Percentiles rank a stretch among this genome's conserved stretches.
phyloP scores from a whole-genome alignment of 2,113 vertebrate species.

The Nestor notabilis region DNA sequence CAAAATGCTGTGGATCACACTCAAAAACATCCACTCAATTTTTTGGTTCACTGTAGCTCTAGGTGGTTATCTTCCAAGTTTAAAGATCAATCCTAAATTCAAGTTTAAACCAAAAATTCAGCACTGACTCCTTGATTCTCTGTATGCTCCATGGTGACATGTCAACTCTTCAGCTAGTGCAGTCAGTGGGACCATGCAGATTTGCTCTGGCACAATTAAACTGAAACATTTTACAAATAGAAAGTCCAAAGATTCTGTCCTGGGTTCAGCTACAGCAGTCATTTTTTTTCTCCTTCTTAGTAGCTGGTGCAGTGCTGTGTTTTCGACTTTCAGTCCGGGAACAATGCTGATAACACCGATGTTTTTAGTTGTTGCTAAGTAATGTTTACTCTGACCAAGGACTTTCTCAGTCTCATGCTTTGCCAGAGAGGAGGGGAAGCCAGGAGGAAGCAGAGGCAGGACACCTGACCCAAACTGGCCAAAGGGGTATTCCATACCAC shows the following conservation, averaged over 20 bases:
- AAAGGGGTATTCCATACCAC: too few relatives aligned
- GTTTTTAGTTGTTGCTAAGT: too few relatives aligned
- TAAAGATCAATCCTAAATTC: background rate
- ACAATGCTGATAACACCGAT: too few relatives aligned
- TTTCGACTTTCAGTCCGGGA: too few relatives aligned
- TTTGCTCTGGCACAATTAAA: background rate
- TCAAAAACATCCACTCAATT: background rate
- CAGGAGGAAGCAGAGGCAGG: too few relatives aligned
- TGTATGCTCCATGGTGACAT: fast-evolving
- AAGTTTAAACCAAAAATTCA: background rate
- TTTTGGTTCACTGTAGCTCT: background rate
- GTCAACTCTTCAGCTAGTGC: background rate
- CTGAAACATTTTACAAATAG: background rate
- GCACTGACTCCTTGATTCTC: background rate
- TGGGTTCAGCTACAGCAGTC: too few relatives aligned
- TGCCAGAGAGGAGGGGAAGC: too few relatives aligned
- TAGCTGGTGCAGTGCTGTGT: too few relatives aligned
- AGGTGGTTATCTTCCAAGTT: background rate
- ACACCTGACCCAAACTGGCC: too few relatives aligned
- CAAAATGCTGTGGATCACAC: background rate
- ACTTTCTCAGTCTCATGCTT: too few relatives aligned
- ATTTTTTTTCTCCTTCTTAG: too few relatives aligned
- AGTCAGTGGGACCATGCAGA: background rate
- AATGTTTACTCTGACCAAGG: too few relatives aligned
- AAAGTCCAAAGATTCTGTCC: background rate